Evolutionary conservation across 2,888 invertebrate species (phyloP).

Genomic region (Macrophya annulata): DNA sequence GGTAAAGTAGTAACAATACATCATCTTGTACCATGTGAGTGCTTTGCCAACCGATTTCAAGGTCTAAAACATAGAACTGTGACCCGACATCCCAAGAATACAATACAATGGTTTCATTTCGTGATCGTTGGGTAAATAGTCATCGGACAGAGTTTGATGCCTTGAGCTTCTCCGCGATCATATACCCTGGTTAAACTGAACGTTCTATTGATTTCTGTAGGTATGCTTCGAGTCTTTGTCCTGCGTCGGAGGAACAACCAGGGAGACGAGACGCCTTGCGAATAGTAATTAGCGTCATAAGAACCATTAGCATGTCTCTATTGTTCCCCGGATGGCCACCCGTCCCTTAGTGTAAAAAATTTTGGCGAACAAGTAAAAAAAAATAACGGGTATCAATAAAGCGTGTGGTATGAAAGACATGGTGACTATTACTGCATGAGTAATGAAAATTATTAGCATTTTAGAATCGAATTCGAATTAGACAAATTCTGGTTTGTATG

Average conservation of each 20-base stretch:
- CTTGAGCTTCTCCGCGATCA: conserved; percentile 56
- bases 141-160: conserved; percentile 67
- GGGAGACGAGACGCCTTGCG: conserved; percentile 41
- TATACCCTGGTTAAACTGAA: conserved; percentile 16
- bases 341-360: background rate
- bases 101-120: conserved; percentile 71
- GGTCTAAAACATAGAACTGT: conserved; percentile 70
- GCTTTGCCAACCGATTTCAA: conserved; percentile 69
- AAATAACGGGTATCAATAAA: background rate
- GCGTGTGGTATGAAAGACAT: background rate
- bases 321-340: conserved; percentile 32
- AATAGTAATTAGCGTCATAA: conserved; percentile 49
- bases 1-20: conserved; percentile 70
- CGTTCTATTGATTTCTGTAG: conserved; percentile 53
- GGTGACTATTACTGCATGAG: background rate
- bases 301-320: conserved; percentile 51
- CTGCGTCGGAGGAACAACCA: conserved; percentile 49
- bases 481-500: background rate
- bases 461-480: background rate
- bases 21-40: conserved; percentile 76
- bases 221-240: conserved; percentile 53
- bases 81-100: conserved; percentile 69
- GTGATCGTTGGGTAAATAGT: conserved; percentile 64
- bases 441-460: background rate
- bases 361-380: background rate